These are phyloP conservation scores for Hylaea fasciaria DNA, from an alignment of 2,888 invertebrate genomes.

Conservation along the genomic window DNA sequence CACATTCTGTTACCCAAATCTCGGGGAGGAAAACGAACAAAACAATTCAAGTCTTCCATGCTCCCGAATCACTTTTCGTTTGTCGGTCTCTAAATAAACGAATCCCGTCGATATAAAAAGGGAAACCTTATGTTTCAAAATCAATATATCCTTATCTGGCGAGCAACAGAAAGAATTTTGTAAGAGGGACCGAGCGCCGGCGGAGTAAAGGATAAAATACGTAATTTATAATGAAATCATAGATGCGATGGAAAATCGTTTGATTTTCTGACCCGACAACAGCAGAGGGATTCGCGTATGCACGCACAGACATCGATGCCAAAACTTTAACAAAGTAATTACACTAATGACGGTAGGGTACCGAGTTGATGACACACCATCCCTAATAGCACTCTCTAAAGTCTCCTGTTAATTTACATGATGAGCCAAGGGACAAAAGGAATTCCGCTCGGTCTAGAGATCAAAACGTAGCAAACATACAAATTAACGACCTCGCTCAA, in stretches of 20 bases:
- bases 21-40: constrained; percentile 35
- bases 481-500: constrained; percentile 57
- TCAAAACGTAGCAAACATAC: constrained; percentile 45
- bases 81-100: constrained; percentile 39
- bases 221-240: constrained; percentile 75
- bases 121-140: constrained; percentile 74
- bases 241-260: constrained; percentile 75
- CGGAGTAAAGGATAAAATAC: constrained; percentile 67
- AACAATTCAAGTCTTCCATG: constrained; percentile 22
- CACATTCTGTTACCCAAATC: constrained; percentile 35
- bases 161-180: constrained; percentile 62
- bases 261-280: constrained; percentile 51
- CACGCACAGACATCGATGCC: constrained; percentile 39
- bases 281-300: constrained; percentile 26
- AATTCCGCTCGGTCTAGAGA: constrained; percentile 42
- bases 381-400: constrained; percentile 41
- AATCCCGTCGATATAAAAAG: constrained; percentile 60
- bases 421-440: constrained; percentile 40
- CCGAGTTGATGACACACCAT: constrained; percentile 46
- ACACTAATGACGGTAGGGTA: constrained; percentile 66
- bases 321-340: constrained; percentile 60
- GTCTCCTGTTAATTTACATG: constrained; percentile 43
- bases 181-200: constrained; percentile 57
- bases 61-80: constrained; percentile 39
- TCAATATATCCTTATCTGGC: constrained; percentile 74